Conservation (phyloP, 2,888 invertebrate genomes). For the Phymatocera aterrima region DNA sequence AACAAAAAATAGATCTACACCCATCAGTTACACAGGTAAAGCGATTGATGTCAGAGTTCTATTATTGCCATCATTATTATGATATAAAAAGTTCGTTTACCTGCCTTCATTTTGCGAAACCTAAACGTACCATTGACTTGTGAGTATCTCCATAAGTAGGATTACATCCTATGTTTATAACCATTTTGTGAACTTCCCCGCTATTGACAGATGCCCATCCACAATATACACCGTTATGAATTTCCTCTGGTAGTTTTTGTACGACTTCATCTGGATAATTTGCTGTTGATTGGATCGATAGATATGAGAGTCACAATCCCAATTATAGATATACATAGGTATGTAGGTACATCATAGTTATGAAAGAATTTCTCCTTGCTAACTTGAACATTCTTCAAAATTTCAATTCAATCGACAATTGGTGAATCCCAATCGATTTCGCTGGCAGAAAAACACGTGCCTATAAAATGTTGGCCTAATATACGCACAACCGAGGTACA, state of each 20-base stretch:
- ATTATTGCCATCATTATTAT: too few relatives aligned
- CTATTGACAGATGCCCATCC: constrained; percentile 91
- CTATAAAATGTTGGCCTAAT: neutral
- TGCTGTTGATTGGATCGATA: constrained; percentile 74
- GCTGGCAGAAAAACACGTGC: neutral
- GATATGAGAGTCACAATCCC: neutral
- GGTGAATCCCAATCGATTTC: neutral
- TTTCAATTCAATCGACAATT: neutral
- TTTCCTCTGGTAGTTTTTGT: constrained; percentile 83
- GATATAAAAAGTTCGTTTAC: neutral
- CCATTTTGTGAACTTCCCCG: constrained; percentile 90
- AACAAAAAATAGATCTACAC: neutral
- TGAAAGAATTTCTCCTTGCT: neutral
- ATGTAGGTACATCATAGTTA: neutral
- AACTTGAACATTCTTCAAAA: neutral
- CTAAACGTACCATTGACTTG: constrained; percentile 87
- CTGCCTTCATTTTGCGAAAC: neutral
- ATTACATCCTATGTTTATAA: constrained; percentile 97
- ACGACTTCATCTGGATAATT: constrained; percentile 90
- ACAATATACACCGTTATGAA: constrained; percentile 92
- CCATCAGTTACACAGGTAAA: neutral
- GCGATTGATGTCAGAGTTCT: neutral
- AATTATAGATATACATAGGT: too few relatives aligned
- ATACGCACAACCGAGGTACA: too few relatives aligned
- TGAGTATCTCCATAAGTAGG: constrained; percentile 94